Evolutionary conservation across 1,140 invertebrate species (phyloP), one percentile per base, ranked within the genome.

Genomic region (Druon quercuslanigerum): DNA sequence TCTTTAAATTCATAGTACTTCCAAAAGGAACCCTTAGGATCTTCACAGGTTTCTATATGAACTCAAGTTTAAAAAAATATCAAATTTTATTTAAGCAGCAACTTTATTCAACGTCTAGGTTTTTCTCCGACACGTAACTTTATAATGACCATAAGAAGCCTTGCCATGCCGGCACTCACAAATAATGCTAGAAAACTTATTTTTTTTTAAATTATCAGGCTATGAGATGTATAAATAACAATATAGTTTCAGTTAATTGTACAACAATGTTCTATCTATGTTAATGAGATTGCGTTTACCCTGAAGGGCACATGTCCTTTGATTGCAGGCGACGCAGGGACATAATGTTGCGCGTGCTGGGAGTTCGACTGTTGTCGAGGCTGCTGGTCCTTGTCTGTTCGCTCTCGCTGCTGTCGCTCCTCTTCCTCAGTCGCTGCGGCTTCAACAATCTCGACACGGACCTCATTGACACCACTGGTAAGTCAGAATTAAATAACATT

Each of bases 311-410:
- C 54, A 56, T 52, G 60, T 78, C 78, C 78, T 78, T 79, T 86
- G 82, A 80, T 86, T 88, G 72, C 87, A 90, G 91, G 83, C 87
- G 89, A 82, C 85, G 89, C 81, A 87, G 88, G 83, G 85, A 90
- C 86, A 90, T 85, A 83, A 92, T 92, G 92, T 88, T 92, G 76
- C 91, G 91, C 76, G 85, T 91, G 75, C 86, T 92, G 86, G 92
- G 92, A 82, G 92, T 92, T 88, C 89, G 92, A 82, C 88, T 93
- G 76, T 88, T 93, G 78, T 92, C 92, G 76, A 91, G 92, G 84
- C 90, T 93, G 76, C 89, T 93, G 70, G 89, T 93, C 71, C 90
- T 93, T 73, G 91, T 93, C 50, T 93, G 92, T 79, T 92, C 92
- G 33, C 86, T 93, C 46, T 92, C 92, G 66, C 84, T 93, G 74